phyloP scores from a whole-genome alignment of 2,113 vertebrate species.

The Pollachius pollachius region DNA sequence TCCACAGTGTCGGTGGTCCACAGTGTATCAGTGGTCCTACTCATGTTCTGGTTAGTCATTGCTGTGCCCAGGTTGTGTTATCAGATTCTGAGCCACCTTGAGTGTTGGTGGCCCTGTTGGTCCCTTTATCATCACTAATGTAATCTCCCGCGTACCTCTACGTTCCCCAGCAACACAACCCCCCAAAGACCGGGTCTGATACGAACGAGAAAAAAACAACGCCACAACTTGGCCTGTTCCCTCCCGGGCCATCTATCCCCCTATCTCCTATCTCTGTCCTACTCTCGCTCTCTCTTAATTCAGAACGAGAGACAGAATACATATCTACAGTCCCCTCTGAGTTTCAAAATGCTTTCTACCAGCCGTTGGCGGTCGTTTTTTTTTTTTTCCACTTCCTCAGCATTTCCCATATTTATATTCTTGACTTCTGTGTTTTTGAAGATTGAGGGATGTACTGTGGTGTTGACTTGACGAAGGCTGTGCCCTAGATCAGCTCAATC shows the following conservation, averaged over 20 bases:
- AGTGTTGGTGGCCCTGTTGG: conserved; percentile 15
- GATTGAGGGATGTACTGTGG: conserved; percentile 51
- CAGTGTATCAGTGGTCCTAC: conserved; percentile 41
- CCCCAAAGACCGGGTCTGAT: conserved; percentile 39
- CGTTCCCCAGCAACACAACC: conserved; percentile 37
- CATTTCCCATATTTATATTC: conserved; percentile 39
- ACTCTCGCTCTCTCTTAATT: conserved; percentile 14
- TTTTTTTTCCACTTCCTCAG: conserved; percentile 37
- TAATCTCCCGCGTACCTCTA: conserved; percentile 36
- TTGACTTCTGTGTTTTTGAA: conserved; percentile 58
- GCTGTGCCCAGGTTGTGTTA: conserved; percentile 37
- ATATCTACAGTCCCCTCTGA: conserved; percentile 26
- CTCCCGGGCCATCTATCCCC: conserved; percentile 23
- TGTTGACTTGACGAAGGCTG: conserved; percentile 58
- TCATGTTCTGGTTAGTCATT: conserved; percentile 38
- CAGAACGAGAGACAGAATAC: conserved; percentile 20
- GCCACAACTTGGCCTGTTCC: conserved; percentile 30
- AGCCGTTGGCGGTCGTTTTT: neutral
- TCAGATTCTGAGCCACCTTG: conserved; percentile 51
- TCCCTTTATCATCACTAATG: conserved; percentile 57
- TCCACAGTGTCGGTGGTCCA: conserved; percentile 1
- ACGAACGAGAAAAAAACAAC: conserved; percentile 42
- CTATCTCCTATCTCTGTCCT: conserved; percentile 38
- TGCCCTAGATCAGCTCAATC: conserved; percentile 74
- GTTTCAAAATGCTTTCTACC: conserved; percentile 26